Evolutionary conservation across 1,140 invertebrate genomes (phyloP).

Genomic region (Leucophenga varia): DNA sequence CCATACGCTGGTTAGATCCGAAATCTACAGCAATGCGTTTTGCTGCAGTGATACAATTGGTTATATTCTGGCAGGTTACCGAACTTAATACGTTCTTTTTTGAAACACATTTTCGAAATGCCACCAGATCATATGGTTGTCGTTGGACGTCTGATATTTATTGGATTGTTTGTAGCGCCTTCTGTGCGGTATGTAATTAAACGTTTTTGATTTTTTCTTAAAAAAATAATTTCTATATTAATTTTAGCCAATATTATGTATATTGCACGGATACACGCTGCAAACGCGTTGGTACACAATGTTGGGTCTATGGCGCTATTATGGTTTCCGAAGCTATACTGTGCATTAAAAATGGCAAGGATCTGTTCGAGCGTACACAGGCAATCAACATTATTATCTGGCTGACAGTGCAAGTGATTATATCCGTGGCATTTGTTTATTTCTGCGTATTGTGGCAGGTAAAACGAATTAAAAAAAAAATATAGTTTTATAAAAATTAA

Average conservation of each 20-base stretch:
- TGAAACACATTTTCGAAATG: conserved; percentile 98
- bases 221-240: conserved; percentile 1
- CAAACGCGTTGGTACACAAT: conserved; percentile 96
- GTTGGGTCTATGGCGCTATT: conserved; percentile 97
- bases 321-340: conserved; percentile 95
- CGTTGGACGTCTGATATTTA: conserved; percentile 80
- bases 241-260: conserved; percentile 91
- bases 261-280: conserved; percentile 96
- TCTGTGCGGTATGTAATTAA: conserved; percentile 81
- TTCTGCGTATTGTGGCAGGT: conserved; percentile 82
- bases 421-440: conserved; percentile 83
- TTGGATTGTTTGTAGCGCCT: conserved; percentile 94
- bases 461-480: conserved; percentile 19
- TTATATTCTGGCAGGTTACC: conserved; percentile 91
- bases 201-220: conserved; percentile 18
- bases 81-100: conserved; percentile 99
- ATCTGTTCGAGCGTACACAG: conserved; percentile 91
- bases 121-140: conserved; percentile 93
- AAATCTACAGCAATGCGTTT: conserved; percentile 94
- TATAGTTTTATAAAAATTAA: not conserved
- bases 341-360: conserved; percentile 92
- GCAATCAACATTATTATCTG: conserved; percentile 88
- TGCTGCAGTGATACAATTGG: conserved; percentile 89
- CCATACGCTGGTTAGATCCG: conserved; percentile 94
- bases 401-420: conserved; percentile 84